A percentile compares a stretch with the other conserved stretches of the same genome.
phyloP scores from a whole-genome alignment of 2,888 invertebrate species.

The Nomada fabriciana region DNA sequence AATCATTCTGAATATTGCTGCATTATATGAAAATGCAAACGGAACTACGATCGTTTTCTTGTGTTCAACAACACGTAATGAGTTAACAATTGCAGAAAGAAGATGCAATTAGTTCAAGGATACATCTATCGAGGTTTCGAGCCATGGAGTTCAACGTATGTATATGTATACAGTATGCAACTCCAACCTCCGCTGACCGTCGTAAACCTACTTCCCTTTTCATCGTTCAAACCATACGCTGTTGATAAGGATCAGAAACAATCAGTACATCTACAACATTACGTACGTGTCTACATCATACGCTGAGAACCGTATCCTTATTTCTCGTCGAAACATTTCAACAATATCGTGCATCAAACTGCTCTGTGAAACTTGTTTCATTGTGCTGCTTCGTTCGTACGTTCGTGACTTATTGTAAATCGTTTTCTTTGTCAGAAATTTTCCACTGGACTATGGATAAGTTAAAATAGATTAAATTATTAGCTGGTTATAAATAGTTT shows the following conservation, averaged over 20 bases:
- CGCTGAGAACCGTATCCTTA: constrained; percentile 2
- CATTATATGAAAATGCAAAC: too few species aligned
- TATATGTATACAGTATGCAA: not conserved
- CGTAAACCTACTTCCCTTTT: constrained; percentile 1
- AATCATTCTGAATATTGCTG: too few species aligned
- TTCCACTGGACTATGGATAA: too few species aligned
- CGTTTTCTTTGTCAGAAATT: too few species aligned
- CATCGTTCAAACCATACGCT: not conserved
- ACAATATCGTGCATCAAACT: constrained; percentile 12
- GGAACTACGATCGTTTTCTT: not conserved
- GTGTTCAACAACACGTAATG: not conserved
- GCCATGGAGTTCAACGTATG: not conserved
- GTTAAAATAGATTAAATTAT: too few species aligned
- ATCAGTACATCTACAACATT: constrained; percentile 17
- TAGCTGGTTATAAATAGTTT: too few species aligned
- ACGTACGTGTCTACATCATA: not conserved
- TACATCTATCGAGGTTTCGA: not conserved
- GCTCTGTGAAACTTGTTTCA: not conserved
- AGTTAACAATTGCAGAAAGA: not conserved
- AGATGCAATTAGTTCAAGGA: constrained; percentile 30
- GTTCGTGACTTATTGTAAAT: not conserved
- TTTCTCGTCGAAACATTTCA: constrained; percentile 5
- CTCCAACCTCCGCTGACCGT: not conserved
- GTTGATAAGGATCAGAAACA: constrained; percentile 15
- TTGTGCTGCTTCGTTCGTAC: not conserved